Percentiles rank a stretch among this genome's conserved stretches.
These are phyloP conservation scores for Rhinoptilus africanus DNA, from an alignment of 2,113 vertebrate genomes.

Conservation along the genomic window DNA sequence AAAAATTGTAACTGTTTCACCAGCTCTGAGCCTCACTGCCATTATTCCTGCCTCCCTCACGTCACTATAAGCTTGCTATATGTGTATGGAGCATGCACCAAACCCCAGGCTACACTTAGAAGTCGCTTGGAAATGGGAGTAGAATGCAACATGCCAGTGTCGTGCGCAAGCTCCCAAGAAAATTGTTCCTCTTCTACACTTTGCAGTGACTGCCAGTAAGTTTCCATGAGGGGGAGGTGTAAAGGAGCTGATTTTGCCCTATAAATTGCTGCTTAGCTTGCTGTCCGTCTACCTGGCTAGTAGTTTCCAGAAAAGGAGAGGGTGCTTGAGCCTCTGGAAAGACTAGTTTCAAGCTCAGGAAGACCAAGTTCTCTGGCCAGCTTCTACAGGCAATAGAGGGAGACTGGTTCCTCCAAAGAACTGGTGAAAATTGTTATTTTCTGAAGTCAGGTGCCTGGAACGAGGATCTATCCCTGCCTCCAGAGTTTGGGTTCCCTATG, in stretches of 20 bases:
- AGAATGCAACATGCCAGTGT: background rate
- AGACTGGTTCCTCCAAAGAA: background rate
- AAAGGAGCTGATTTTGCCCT: background rate
- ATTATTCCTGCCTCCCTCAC: background rate
- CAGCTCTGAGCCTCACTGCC: background rate
- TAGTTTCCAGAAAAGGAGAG: background rate
- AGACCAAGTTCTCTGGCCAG: background rate
- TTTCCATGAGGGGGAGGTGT: background rate
- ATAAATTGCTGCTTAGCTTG: background rate
- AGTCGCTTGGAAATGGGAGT: background rate
- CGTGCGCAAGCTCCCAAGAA: background rate
- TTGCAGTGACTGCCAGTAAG: background rate
- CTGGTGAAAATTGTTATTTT: background rate
- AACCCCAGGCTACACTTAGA: background rate
- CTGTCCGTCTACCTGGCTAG: background rate
- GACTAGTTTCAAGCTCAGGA: background rate
- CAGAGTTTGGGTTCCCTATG: background rate
- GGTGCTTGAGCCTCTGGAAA: background rate
- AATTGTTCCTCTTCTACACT: background rate
- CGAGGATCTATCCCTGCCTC: background rate
- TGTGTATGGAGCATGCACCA: background rate
- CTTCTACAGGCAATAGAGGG: background rate
- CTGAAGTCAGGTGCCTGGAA: background rate
- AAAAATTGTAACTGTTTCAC: background rate
- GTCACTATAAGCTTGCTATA: background rate